Base-by-base conservation (phyloP, 2,797 vertebrate genomes). In the Lutra lutra region DNA sequence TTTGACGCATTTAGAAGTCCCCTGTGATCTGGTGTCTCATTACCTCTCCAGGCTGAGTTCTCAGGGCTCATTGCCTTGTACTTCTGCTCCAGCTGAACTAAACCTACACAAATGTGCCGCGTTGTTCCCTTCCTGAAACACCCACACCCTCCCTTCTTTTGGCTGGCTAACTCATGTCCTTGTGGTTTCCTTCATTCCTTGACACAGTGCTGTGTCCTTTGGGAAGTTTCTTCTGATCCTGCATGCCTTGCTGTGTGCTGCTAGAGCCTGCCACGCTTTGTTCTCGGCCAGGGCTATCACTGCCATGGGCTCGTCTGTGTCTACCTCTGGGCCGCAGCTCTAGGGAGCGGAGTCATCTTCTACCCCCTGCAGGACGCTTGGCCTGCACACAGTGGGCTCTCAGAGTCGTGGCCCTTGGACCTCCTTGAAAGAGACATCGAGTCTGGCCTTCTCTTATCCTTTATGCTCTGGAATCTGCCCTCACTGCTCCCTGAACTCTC, bases 311-410 rank as follows among this genome's bases (percentile, higher is more conserved):
- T 80, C 48, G 9, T 4, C 72, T 54, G 35, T 72, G 64, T 38
- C 54, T 17, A 3, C 12, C 14, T 38, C 72, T 8, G 46, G 54
- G 23, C 48, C 0, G 0, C 58, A 2, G 43, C 70, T 54, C 15
- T 14, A 29, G 27, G 38, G 38, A 46, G 15, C 51, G 40, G 64
- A 73, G 86, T 51, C 68, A 66, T 46, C 29, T 3, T 60, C n/a
- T 25, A 1, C 12, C 66, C 40, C 40, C 48, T 2, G 1, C 43
- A 0, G 3, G 62, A 12, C 10, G 2, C 43, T 35, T 2, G 0
- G 27, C 60, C 51, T 25, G 17, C 29, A 20, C 14, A 13, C 32
- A 23, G 25, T 17, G 54, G 75, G n/a, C 60, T 27, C 11, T 56
- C 35, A 12, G 84, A 64, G 79, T 54, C 62, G 89, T 29, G 29